Base-by-base conservation (phyloP, 2,113 vertebrate genomes). In the Lepidiolamprologus cunningtoni region DNA sequence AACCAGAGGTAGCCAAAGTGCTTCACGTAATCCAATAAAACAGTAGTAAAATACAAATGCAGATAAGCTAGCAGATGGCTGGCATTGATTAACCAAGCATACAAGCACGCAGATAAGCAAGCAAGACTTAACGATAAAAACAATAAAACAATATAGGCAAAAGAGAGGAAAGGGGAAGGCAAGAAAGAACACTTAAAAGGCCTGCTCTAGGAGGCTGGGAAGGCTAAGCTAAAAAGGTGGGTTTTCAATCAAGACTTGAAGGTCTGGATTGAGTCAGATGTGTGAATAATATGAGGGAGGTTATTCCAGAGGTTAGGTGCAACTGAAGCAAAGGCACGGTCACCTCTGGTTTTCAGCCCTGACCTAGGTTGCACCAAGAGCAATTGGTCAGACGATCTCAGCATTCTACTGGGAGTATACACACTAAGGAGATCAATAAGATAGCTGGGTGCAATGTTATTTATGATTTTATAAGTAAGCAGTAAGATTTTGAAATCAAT, bases 31-130 rank as follows among this genome's bases (percentile, higher is more conserved):
- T 45, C 42, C 42, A 45, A 14, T 45, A 45, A 45, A 45, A 45
- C 2, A 42, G 0, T 0, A 42, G 1, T 13, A 42, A 42, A 42
- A 1, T 42, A 42, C 40, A 42, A 42, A 13, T 1, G 12, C 40
- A 42, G 40, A 42, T 13, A 42, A 42, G 40, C 40, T 42, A 2
- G 40, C 40, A 42, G 40, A 1, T 42, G 40, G 40, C 1, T 0
- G 40, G 5, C 40, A 42, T 42, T 42, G 5, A 42, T 42, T 42
- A 42, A 42, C 33, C 33, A 33, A 33, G 33, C 33, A 33, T 33
- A 28, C 40, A 42, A 42, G 40, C 0, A 42, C 12, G 3, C 3
- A 42, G 40, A 42, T 42, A 42, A 42, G 40, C 40, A 42, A 42
- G 12, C 40, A 42, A 42, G 40, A 13, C 40, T 42, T 42, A 42